Evolutionary conservation across 2,797 vertebrate species (phyloP).

Genomic region (Gymnoscopelus microlampas): DNA sequence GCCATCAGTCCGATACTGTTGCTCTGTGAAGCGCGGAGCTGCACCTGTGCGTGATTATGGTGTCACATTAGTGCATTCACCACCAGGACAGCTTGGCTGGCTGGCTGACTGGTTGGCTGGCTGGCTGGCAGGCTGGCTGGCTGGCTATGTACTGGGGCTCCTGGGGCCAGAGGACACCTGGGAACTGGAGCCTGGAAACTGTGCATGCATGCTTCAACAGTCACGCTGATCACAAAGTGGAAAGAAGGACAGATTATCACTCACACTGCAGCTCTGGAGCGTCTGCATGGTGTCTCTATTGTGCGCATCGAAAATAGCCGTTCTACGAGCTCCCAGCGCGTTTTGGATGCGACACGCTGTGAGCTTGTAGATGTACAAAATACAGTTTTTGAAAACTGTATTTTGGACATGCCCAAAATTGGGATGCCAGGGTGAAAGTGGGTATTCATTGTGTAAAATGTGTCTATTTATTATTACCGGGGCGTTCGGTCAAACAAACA

Average conservation of each 20-base stretch:
- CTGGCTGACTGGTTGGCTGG: conserved; percentile 37
- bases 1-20: conserved; percentile 47
- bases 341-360: too few species aligned
- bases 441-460: too few species aligned
- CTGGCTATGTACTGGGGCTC: conserved; percentile 49
- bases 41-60: conserved; percentile 76
- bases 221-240: conserved; percentile 64
- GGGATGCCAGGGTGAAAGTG: too few species aligned
- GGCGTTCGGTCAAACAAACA: too few species aligned
- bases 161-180: conserved; percentile 69
- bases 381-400: too few species aligned
- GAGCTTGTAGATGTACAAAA: too few species aligned
- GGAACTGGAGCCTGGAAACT: conserved; percentile 65
- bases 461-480: too few species aligned
- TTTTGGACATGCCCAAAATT: too few species aligned
- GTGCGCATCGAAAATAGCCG: neutral
- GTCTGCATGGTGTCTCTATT: conserved; percentile 33
- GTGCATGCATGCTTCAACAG: conserved; percentile 65
- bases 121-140: too few species aligned
- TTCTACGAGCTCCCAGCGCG: too few species aligned
- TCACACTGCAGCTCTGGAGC: conserved; percentile 37
- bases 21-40: conserved; percentile 67
- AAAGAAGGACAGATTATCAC: conserved; percentile 63
- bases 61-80: conserved; percentile 76
- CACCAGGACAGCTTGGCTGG: conserved; percentile 55